Evolutionary conservation across 2,113 vertebrate genomes (phyloP), one percentile per base, ranked within the genome.

Genomic region (Phasianus colchicus): DNA sequence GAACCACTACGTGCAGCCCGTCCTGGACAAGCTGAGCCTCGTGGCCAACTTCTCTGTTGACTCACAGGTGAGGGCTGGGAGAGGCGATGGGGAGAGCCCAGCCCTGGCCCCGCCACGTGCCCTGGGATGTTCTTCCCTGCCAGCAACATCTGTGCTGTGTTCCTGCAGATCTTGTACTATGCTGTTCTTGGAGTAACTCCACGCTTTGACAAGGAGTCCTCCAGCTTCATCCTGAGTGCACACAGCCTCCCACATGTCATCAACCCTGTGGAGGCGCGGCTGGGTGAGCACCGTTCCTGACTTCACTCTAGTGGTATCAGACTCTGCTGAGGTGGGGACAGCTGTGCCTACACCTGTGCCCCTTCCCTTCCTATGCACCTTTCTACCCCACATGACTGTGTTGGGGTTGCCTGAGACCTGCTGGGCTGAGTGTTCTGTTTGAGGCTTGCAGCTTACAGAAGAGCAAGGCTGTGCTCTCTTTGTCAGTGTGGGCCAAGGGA

Each of bases 171-270:
- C 72, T 97, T 99, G 81, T 98, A 99, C 96, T 99, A 99, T 0
- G 98, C 99, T 0, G 90, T 99, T 65, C 97, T 99, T 5, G 99
- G 99, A 13, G 99, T 99, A 60, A 99, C 98, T 8, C 98, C 99
- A 3, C 99, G 99, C 81, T 99, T 98, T 83, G 98, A 99, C 92
- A 97, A 95, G 64, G 95, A 96, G 52, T 97, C 98, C 29, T 97
- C 97, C 30, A 98, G 98, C 65, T 99, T 98, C 95, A 98, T 97
- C 6, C 98, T 99, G 89, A 98, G 98, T 2, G 95, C 98, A 21
- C 98, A 99, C 95, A 99, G 98, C 94, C 98, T 99, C 6, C 98
- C 99, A 0, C 99, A 99, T 0, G 99, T 99, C 94, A 99, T 99
- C 96, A 99, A 99, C 96, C 99, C 99, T 0, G 99, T 99, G 94